Evolutionary conservation across 2,888 invertebrate genomes (phyloP), one percentile per base, ranked within the genome.

Genomic region (Cryptus armator): DNA sequence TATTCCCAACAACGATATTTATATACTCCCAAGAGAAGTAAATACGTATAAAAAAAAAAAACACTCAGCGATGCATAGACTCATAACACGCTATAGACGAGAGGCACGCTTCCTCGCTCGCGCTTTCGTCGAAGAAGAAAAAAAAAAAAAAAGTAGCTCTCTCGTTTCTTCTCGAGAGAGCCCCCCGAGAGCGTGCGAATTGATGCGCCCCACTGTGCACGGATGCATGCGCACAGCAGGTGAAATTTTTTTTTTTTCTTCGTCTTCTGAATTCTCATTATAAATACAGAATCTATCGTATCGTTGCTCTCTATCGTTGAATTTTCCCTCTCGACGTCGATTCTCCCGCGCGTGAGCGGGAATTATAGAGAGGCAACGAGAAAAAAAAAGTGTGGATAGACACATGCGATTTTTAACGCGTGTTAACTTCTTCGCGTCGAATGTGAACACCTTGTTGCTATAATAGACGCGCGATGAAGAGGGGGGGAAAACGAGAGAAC

Each of bases 151-250:
- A 80, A 72, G 74, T 67, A 72, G 68, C 80, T 85, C 84, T 85
- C 84, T 79, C 84, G 66, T 59, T 37, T 43, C 66, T 81, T 84
- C 77, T 75, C 62, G 32, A 32, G 32, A 62, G 67, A 24, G 44
- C 12, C 24, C 24, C 56, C 77, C 74, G 77, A 78, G 84, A 85
- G 81, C 84, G 84, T 85, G 84, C 75, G 84, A 85, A 81, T 71
- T 59, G 16, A 66, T 43, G 48, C 14, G n/a, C 44, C 29, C 32
- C 37, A 7, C 37, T 37, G 19, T 51, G 68, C 48, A n/a, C 51
- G 24, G 10, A 29, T 9, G 16, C 19, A 51, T 12, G 37, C 37
- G 37, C 37, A 5, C 37, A 0, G 37, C 6, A 46, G 72, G 81
- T 74, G 72, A 81, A 81, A 81, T 46, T 75, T 29, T 43, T 66